Conservation (phyloP, 2,888 invertebrate species). For the Esperia sulphurella region DNA sequence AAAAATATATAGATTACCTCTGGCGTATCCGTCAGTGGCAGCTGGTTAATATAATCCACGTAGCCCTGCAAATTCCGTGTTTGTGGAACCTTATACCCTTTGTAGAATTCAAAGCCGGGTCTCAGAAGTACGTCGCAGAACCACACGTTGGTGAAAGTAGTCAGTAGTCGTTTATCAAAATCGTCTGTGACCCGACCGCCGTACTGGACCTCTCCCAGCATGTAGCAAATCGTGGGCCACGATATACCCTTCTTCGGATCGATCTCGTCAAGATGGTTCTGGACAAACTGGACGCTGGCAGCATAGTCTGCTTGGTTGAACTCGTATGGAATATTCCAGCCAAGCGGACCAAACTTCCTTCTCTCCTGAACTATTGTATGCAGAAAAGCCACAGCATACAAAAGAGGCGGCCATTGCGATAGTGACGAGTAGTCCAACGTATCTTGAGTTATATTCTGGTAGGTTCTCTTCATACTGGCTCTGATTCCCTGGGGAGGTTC, state of each 20-base stretch:
- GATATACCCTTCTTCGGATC: slow-evolving; percentile 98
- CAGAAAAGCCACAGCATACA: slow-evolving; percentile 96
- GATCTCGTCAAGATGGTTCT: slow-evolving; percentile 97
- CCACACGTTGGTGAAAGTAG: slow-evolving; percentile 97
- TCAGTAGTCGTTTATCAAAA: slow-evolving; percentile 95
- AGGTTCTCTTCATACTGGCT: slow-evolving; percentile 96
- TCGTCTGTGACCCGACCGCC: slow-evolving; percentile 98
- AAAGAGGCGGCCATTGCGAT: slow-evolving; percentile 94
- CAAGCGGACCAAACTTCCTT: slow-evolving; percentile 96
- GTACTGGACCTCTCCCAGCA: slow-evolving; percentile 94
- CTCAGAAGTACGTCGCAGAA: slow-evolving; percentile 94
- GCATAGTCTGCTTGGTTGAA: slow-evolving; percentile 98
- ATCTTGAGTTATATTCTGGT: slow-evolving; percentile 93
- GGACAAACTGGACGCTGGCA: slow-evolving; percentile 96
- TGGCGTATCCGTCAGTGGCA: slow-evolving; percentile 93
- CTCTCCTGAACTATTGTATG: slow-evolving; percentile 97
- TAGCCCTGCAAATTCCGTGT: slow-evolving; percentile 88
- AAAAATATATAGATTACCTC: slow-evolving; percentile 79
- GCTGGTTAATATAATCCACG: slow-evolving; percentile 90
- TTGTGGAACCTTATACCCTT: slow-evolving; percentile 94
- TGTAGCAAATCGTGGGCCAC: slow-evolving; percentile 98
- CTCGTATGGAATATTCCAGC: slow-evolving; percentile 98
- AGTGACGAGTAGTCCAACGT: slow-evolving; percentile 94
- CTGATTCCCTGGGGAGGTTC: slow-evolving; percentile 97
- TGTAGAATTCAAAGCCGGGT: slow-evolving; percentile 95